Base-by-base conservation (phyloP, 2,888 invertebrate species). In the Drosophila imparisetae region DNA sequence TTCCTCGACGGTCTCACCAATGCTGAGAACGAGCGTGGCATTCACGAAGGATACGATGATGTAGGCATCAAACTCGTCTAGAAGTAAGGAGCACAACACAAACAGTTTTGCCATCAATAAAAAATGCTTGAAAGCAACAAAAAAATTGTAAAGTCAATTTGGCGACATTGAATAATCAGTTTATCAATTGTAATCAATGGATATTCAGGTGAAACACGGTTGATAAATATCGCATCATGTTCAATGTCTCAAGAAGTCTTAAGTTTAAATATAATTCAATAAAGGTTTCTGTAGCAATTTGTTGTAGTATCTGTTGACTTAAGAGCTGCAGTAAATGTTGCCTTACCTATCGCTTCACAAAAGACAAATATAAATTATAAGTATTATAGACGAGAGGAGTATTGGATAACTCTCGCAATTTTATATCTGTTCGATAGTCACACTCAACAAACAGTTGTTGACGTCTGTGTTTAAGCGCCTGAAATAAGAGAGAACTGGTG, bases 1-100 rank as follows among this genome's bases (percentile, higher is more conserved):
- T 96, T 99, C 99, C 93, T 99, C 99, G n/a, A 99, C 99, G 18
- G 99, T 99, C 93, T 99, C 99, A 83, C 99, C 99, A 92, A 99
- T 99, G 88, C 98, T 98, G 90, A 99, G 95, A 79, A 99, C 99
- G 91, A 99, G 95, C 21, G 99, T 99, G 85, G 99, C 99, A 89
- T 95, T 95, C 78, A 98, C 97, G 96, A 99, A 99, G 59, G 99
- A 99, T 90, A 99, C 99, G 93, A 99, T 98, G 95, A 99, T 99
- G 95, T 99, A 99, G 62, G 99, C 98, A 95, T 99, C 99, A 94
- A 90, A 92, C 91, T 90, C 83, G 68, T 84, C 83, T 84, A 83
- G 71, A 88, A 86, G 57, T 72, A 84, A 45, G 53, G 69, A 75
- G n/a, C 69, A 72, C 49, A 66, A 80, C 45, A 75, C 36, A 72